These are phyloP conservation scores for Anarhynchus alexandrinus DNA, from an alignment of 2,113 vertebrate genomes.

Conservation along the genomic window DNA sequence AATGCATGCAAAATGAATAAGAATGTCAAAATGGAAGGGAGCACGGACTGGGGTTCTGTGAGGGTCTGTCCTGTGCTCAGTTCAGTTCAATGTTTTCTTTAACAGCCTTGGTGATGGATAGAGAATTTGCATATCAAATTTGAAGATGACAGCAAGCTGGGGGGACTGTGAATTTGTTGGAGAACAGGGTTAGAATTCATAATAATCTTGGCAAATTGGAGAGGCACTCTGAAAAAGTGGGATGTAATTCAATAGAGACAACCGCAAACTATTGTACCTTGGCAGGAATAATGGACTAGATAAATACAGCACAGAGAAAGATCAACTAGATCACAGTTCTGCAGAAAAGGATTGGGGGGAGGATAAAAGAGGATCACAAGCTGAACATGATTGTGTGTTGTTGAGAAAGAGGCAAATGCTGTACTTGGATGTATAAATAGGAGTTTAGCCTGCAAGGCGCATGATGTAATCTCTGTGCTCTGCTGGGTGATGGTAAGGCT, in stretches of 20 bases:
- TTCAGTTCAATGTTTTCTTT: constrained; percentile 16
- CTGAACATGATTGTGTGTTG: constrained; percentile 24
- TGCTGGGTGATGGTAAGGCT: background rate
- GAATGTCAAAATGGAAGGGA: background rate
- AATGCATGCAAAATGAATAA: background rate
- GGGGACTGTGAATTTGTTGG: background rate
- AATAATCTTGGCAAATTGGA: constrained; percentile 1
- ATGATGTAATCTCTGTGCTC: constrained; percentile 49
- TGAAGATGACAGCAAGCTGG: constrained; percentile 8
- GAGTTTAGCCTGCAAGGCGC: constrained; percentile 40
- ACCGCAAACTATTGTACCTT: constrained; percentile 15
- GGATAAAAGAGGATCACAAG: constrained; percentile 42
- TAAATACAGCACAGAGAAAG: constrained; percentile 28
- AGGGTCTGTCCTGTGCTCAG: background rate
- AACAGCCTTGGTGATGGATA: background rate
- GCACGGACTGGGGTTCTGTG: background rate
- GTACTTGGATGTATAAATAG: constrained; percentile 44
- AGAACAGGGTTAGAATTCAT: constrained; percentile 12
- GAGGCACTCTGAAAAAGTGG: background rate
- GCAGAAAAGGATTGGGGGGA: background rate
- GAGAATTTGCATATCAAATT: constrained; percentile 20
- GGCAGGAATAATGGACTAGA: constrained; percentile 5
- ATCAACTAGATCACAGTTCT: constrained; percentile 47
- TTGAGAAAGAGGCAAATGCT: constrained; percentile 37
- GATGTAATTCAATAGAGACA: constrained; percentile 36